Evolutionary conservation across 2,113 vertebrate species (phyloP), one percentile per base, ranked within the genome.

Genomic region (Felis chaus): DNA sequence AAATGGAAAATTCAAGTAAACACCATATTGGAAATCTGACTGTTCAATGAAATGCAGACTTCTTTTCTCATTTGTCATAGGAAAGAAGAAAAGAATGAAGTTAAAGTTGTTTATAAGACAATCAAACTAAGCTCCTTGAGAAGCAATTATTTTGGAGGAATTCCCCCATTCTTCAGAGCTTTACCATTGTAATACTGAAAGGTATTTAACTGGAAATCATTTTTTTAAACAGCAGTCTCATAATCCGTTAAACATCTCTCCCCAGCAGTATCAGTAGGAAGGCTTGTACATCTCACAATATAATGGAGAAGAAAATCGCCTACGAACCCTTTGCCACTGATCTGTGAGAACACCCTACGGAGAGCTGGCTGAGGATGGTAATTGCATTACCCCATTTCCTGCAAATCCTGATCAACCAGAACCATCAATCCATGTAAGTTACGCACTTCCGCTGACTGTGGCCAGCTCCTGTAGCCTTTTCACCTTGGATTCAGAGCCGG

Each of bases 171-270:
- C 74, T 86, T 91, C 41, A 45, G 6, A 66, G 81, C 63, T 94
- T 95, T 90, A 36, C 86, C 61, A 86, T 86, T 92, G 95, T 96
- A 84, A 95, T 91, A 81, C 89, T 53, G 81, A 94, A 95, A 88
- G 74, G 91, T 86, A 95, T 94, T 98, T 91, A 91, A 97, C 96
- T 91, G 91, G 76, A 97, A 97, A 97, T 96, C 87, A 86, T 81
- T 96, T 97, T 96, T 93, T 94, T 69, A 92, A 96, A 82, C 71
- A 84, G 97, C 96, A 36, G 57, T 89, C 36, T 55, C 95, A 88
- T 95, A 96, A 97, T 97, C 92, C 86, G 78, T 71, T 78, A 74
- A 93, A 83, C 96, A 94, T 96, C 94, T 97, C 97, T 97, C 87
- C 73, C 48, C 33, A 1, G 88, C 63, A 80, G 25, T 53, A 96